A percentile compares a stretch with the other conserved stretches of the same genome.
Conservation (phyloP, 2,113 vertebrate species). For the Cettia cetti region DNA sequence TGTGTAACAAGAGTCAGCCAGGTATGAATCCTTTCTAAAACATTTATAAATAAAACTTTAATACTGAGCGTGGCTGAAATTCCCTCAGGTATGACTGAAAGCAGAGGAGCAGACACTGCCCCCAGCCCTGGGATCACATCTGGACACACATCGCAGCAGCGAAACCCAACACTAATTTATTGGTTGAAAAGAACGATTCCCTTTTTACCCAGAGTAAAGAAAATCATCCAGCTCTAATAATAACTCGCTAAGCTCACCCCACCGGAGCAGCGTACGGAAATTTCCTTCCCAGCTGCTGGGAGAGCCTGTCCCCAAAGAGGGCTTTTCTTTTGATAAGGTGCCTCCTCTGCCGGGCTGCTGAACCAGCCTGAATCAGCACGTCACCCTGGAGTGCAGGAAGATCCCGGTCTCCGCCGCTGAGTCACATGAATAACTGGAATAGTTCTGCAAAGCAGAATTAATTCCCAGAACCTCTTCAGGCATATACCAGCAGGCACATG, state of each 20-base stretch:
- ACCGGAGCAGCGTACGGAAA: background rate
- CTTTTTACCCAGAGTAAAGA: background rate
- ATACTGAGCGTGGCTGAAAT: background rate
- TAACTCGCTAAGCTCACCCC: background rate
- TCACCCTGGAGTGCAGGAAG: constrained; percentile 63
- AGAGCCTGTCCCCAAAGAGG: constrained; percentile 10
- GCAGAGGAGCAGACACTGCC: background rate
- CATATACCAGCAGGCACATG: constrained; percentile 70
- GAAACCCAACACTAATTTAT: background rate
- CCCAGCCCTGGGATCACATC: background rate
- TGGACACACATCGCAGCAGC: background rate
- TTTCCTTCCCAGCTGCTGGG: constrained; percentile 15
- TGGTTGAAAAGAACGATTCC: background rate
- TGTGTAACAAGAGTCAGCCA: background rate
- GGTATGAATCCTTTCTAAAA: background rate
- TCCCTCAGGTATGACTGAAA: background rate
- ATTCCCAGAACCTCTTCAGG: constrained; percentile 78
- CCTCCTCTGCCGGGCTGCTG: constrained; percentile 30
- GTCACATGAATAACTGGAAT: constrained; percentile 82
- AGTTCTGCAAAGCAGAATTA: constrained; percentile 73
- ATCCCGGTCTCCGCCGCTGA: constrained; percentile 73
- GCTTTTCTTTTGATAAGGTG: constrained; percentile 73
- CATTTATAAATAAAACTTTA: background rate
- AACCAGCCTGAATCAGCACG: constrained; percentile 75
- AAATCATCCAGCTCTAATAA: background rate